phyloP scores from a whole-genome alignment of 1,140 invertebrate genomes.

The Steinernema feltiae region DNA sequence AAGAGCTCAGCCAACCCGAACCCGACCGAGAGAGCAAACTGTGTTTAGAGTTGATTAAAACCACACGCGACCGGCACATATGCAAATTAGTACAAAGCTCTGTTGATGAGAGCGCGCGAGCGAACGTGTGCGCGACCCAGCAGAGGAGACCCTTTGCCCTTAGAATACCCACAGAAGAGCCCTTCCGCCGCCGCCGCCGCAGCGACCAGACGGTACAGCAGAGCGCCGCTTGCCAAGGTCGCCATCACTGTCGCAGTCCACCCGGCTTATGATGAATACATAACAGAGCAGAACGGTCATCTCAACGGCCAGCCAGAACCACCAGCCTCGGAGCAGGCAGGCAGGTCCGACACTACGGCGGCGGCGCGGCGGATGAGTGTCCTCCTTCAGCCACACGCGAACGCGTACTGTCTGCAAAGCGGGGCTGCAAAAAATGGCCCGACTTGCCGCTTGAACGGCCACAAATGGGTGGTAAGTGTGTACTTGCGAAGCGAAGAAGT shows the following conservation, averaged over 20 bases:
- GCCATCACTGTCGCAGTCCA: not conserved
- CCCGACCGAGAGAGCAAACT: not conserved
- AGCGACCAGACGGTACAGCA: not conserved
- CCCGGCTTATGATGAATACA: constrained; percentile 13
- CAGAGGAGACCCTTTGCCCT: not conserved
- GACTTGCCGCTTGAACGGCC: not conserved
- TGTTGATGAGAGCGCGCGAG: not conserved
- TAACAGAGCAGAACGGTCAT: constrained; percentile 13
- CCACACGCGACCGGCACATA: constrained; percentile 3
- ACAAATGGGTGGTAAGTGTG: not conserved
- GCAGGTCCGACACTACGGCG: not conserved
- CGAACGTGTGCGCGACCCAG: not conserved
- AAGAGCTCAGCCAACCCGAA: not conserved
- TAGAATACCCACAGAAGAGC: not conserved
- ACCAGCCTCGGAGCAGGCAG: not conserved
- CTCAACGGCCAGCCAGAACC: not conserved
- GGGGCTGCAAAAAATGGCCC: not conserved
- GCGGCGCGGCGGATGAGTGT: not conserved
- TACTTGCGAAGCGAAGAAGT: not conserved
- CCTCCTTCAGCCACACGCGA: no score
- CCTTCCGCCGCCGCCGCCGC: not conserved
- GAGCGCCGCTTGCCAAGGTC: not conserved
- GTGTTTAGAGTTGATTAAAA: constrained; percentile 10
- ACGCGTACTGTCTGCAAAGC: not conserved
- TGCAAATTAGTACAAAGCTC: constrained; percentile 5